phyloP scores from a whole-genome alignment of 2,113 vertebrate species.

The Bubo scandiacus region DNA sequence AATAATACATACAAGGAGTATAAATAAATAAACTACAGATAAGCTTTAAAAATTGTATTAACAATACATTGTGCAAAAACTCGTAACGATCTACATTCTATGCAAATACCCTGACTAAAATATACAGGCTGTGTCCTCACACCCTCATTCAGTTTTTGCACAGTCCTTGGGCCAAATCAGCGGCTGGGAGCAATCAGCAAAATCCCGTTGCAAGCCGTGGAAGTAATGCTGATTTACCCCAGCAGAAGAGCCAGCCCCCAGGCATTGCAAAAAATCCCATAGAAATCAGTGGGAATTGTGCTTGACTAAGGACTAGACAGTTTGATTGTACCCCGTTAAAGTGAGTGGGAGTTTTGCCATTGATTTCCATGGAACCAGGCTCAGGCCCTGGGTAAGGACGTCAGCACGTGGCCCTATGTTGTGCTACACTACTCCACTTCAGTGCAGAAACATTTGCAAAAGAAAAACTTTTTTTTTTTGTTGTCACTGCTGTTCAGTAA shows the following conservation, averaged over 20 bases:
- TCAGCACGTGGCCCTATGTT: slow-evolving; percentile 47
- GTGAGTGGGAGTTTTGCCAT: slow-evolving; percentile 32
- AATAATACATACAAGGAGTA: slow-evolving; percentile 72
- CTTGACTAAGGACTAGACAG: slow-evolving; percentile 54
- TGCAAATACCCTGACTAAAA: slow-evolving; percentile 85
- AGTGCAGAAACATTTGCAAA: slow-evolving; percentile 75
- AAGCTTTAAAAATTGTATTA: slow-evolving; percentile 76
- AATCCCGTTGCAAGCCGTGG: not conserved
- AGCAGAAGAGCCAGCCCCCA: not conserved
- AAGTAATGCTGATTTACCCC: not conserved
- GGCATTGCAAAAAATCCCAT: slow-evolving; percentile 25
- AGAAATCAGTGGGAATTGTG: slow-evolving; percentile 53
- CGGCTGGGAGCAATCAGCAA: not conserved
- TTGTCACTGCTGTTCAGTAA: slow-evolving; percentile 44
- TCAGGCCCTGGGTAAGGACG: slow-evolving; percentile 14
- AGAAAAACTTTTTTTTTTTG: slow-evolving; percentile 2
- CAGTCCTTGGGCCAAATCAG: slow-evolving; percentile 16
- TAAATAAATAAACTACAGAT: slow-evolving; percentile 81
- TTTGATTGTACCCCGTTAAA: slow-evolving; percentile 51
- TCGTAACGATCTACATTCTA: slow-evolving; percentile 80
- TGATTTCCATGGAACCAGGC: slow-evolving; percentile 45
- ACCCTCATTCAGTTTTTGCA: slow-evolving; percentile 53
- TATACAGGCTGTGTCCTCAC: slow-evolving; percentile 62
- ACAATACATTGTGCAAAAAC: slow-evolving; percentile 78
- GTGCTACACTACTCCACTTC: slow-evolving; percentile 79